Percentiles rank a stretch among this genome's conserved stretches.
Conservation (phyloP, 1,140 invertebrate species). For the Drosophila hydei region DNA sequence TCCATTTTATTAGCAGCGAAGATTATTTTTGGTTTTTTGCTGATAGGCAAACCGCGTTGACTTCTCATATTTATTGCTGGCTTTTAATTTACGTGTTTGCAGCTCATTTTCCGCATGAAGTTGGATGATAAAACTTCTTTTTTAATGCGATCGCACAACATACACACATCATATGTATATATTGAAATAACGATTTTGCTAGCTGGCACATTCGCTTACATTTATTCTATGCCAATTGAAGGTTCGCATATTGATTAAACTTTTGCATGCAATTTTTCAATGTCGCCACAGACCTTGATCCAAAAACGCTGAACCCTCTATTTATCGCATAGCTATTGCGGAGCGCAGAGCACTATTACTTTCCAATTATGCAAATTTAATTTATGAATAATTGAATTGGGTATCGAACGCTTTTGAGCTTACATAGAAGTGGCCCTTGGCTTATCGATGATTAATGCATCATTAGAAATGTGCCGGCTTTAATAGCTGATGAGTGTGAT, state of each 20-base stretch:
- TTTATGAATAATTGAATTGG: slow-evolving; percentile 34
- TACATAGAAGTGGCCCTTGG: not conserved
- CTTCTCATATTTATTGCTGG: slow-evolving; percentile 69
- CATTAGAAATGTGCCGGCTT: not conserved
- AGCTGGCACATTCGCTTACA: slow-evolving; percentile 24
- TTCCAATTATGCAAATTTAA: slow-evolving; percentile 71
- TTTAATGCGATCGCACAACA: slow-evolving; percentile 24
- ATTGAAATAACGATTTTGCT: slow-evolving; percentile 10
- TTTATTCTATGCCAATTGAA: slow-evolving; percentile 46
- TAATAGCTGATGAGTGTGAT: slow-evolving; percentile 10
- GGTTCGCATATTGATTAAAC: slow-evolving; percentile 77
- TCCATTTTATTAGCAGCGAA: slow-evolving; percentile 64
- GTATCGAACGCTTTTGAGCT: slow-evolving; percentile 20
- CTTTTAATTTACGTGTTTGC: slow-evolving; percentile 66
- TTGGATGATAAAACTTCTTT: slow-evolving; percentile 10
- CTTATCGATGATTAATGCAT: slow-evolving; percentile 21
- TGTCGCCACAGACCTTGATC: slow-evolving; percentile 74
- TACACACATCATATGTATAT: not conserved
- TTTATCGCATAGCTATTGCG: slow-evolving; percentile 21
- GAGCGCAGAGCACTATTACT: slow-evolving; percentile 20
- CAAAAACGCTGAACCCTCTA: slow-evolving; percentile 44
- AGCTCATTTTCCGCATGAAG: slow-evolving; percentile 63
- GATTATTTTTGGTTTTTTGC: slow-evolving; percentile 42
- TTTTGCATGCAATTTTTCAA: slow-evolving; percentile 77
- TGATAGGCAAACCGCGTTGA: slow-evolving; percentile 60